Evolutionary conservation across 2,888 invertebrate species (phyloP).

Genomic region (Dynastes grantii): DNA sequence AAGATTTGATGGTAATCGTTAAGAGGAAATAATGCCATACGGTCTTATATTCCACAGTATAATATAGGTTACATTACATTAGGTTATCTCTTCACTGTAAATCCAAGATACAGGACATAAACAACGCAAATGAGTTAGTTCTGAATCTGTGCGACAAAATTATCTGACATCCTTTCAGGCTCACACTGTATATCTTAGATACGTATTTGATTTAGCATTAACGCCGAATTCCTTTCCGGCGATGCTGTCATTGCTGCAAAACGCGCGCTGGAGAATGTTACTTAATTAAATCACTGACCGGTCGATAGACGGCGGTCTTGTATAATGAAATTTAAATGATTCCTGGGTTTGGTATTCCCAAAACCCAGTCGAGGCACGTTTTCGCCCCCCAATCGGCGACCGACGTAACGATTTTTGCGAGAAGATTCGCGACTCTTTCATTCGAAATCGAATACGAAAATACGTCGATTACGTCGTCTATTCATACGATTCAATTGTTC

Average conservation of each 20-base stretch:
- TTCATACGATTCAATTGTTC: conserved; percentile 29
- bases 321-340: conserved; percentile 45
- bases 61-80: neutral
- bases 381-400: neutral
- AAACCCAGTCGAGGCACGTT: neutral
- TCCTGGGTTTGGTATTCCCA: conserved; percentile 22
- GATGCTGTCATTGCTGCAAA: conserved; percentile 51
- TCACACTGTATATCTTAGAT: neutral
- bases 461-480: neutral
- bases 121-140: neutral
- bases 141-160: neutral
- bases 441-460: too few species aligned
- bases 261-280: conserved; percentile 61
- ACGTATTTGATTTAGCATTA: neutral
- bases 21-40: too few species aligned
- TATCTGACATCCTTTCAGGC: neutral
- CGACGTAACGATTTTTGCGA: conserved; percentile 16
- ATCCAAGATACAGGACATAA: neutral
- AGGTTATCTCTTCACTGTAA: neutral
- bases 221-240: conserved; percentile 39
- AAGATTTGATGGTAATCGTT: too few species aligned
- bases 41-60: too few species aligned
- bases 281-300: conserved; percentile 65
- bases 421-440: conserved; percentile 5
- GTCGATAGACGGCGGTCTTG: conserved; percentile 53